These are phyloP conservation scores for Bungarus multicinctus DNA, from an alignment of 2,113 vertebrate genomes.

Conservation along the genomic window DNA sequence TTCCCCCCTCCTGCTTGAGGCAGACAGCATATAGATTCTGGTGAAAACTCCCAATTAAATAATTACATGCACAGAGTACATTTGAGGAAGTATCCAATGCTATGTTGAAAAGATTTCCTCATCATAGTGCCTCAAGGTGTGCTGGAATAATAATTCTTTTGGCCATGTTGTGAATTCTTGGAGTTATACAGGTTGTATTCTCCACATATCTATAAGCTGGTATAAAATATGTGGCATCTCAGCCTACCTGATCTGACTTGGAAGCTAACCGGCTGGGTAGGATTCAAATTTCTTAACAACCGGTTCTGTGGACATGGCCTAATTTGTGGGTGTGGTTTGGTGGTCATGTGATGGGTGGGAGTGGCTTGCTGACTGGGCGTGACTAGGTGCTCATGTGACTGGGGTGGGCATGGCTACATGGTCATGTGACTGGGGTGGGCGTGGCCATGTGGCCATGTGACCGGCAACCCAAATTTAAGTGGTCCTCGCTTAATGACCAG, in stretches of 20 bases:
- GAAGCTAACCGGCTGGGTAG: background rate
- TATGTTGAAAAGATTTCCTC: background rate
- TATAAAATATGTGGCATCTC: background rate
- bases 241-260: background rate
- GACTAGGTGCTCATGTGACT: too few species aligned
- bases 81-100: background rate
- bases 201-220: background rate
- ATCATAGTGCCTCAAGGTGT: background rate
- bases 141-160: background rate
- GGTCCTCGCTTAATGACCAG: too few species aligned
- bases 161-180: background rate
- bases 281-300: too few species aligned
- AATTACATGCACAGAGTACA: background rate
- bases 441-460: too few species aligned
- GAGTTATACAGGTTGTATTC: background rate
- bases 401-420: too few species aligned
- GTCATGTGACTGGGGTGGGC: too few species aligned
- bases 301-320: too few species aligned
- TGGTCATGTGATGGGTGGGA: too few species aligned
- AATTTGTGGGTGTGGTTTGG: too few species aligned
- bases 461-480: too few species aligned
- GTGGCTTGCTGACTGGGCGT: too few species aligned
- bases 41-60: background rate
- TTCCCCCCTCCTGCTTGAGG: background rate
- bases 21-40: background rate